Conservation (phyloP, 35 echinoderm and acorn worm species). For the Apostichopus parvimensis region DNA sequence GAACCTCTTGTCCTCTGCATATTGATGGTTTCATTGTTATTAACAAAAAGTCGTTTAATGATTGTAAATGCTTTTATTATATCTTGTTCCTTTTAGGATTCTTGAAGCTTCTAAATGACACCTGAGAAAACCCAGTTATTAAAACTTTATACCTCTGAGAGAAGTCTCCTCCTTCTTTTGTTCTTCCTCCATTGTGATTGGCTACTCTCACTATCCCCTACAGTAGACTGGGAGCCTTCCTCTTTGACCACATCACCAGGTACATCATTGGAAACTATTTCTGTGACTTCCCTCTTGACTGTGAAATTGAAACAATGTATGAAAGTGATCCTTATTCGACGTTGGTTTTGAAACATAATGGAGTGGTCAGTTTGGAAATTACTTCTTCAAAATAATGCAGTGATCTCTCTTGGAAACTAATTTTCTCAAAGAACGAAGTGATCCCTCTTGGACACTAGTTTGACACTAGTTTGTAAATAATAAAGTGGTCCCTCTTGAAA, state of each 20-base stretch:
- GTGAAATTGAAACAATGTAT: background rate
- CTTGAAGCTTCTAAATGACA: too few species aligned
- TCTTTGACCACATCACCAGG: background rate
- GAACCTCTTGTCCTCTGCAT: too few species aligned
- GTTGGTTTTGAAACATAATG: background rate
- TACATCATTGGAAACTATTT: background rate
- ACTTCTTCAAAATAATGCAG: background rate
- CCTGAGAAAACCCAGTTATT: too few species aligned
- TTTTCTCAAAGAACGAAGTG: too few species aligned
- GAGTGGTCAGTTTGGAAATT: background rate
- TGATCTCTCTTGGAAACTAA: too few species aligned
- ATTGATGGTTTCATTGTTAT: too few species aligned
- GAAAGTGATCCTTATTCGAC: too few species aligned
- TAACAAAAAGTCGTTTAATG: background rate
- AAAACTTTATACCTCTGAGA: slow-evolving; percentile 13
- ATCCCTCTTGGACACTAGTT: too few species aligned
- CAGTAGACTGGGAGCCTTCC: background rate
- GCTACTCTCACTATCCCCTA: slow-evolving; percentile 6
- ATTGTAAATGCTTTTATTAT: too few species aligned
- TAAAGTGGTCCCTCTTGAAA: too few species aligned
- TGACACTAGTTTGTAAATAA: too few species aligned
- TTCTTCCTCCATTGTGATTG: slow-evolving; percentile 43
- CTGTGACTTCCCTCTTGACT: background rate
- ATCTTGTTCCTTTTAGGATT: too few species aligned
- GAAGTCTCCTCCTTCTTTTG: slow-evolving; percentile 23